Evolutionary conservation across 1,140 invertebrate genomes (phyloP), one percentile per base, ranked within the genome.

Genomic region (Brachionus manjavacas): DNA sequence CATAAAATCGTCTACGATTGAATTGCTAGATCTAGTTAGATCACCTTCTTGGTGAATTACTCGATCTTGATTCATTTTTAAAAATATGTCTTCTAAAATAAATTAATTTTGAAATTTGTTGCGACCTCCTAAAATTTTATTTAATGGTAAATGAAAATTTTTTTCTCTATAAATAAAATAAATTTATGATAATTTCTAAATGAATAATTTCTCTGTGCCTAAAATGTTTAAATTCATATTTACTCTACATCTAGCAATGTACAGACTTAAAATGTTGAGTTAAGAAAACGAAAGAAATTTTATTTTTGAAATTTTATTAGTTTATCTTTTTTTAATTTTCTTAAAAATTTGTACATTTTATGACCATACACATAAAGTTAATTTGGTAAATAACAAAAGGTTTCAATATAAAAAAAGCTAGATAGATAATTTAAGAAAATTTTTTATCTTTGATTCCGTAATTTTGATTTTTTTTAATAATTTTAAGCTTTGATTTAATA

Each of bases 1-100:
- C 87, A 87, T 89, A 85, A 91, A 91, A 85, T 91, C 90, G 85
- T 90, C 88, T 8, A 87, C 87, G 84, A 90, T 78, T 46, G 46
- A 74, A 14, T 64, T 7, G n/a, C 46, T 84, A 6, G 43, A 72
- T 14, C 14, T 35, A 52, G 9, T 79, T 4, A 16, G 49, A 20
- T 9, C 55, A 80, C 23, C 23, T 60, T 80, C 35, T 41, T 76
- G 68, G 9, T 35, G n/a, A 41, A 72, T 72, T 16, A 41, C 2
- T 12, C 16, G 31, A 23, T 72, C 68, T 39, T 43, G 68, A n/a
- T 9, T 49, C 23, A n/a, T 52, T 52, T 49, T 23, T 8, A 4
- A 72, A 35, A 25, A 68, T 14, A 68, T 68, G n/a, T 31, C 25
- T 31, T 28, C 4, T 68, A 20, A 20, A 31, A 20, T 14, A 31